phyloP scores from a whole-genome alignment of 2,888 invertebrate species.

The Pristionchus fissidentatus region DNA sequence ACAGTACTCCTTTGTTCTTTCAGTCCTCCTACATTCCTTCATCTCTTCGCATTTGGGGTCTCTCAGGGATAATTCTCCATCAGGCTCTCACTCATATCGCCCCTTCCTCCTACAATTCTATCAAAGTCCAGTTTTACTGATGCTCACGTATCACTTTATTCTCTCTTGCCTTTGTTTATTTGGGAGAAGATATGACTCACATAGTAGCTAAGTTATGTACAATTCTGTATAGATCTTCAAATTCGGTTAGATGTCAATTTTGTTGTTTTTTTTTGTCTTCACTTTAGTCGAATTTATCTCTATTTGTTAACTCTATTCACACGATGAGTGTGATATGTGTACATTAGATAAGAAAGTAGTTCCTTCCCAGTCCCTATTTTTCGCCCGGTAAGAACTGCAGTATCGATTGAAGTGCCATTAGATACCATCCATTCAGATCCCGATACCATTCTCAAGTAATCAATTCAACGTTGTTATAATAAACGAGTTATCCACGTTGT shows the following conservation, averaged over 20 bases:
- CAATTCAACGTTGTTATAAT: conserved; percentile 11
- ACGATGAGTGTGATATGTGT: not conserved
- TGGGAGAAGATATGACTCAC: no score
- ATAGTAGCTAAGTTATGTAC: not conserved
- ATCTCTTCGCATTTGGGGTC: conserved; percentile 62
- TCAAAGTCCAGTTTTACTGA: conserved; percentile 28
- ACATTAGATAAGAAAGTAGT: conserved; percentile 16
- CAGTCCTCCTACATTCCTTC: conserved; percentile 47
- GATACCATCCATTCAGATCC: not conserved
- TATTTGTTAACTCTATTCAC: not conserved
- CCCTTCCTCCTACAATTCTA: conserved; percentile 49
- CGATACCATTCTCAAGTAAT: not conserved
- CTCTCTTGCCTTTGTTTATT: not conserved
- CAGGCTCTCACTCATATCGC: conserved; percentile 58
- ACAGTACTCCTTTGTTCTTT: conserved; percentile 13
- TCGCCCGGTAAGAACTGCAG: not conserved
- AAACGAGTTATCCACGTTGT: not conserved
- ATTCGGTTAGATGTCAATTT: not conserved
- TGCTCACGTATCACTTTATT: not conserved
- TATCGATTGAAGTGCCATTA: not conserved
- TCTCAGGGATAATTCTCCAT: conserved; percentile 64
- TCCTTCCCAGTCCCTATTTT: not conserved
- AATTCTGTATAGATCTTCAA: not conserved
- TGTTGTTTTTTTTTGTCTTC: conserved; percentile 11
- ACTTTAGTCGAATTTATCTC: not conserved